Evolutionary conservation across 2,113 vertebrate species (phyloP).

Genomic region (Scomber japonicus): DNA sequence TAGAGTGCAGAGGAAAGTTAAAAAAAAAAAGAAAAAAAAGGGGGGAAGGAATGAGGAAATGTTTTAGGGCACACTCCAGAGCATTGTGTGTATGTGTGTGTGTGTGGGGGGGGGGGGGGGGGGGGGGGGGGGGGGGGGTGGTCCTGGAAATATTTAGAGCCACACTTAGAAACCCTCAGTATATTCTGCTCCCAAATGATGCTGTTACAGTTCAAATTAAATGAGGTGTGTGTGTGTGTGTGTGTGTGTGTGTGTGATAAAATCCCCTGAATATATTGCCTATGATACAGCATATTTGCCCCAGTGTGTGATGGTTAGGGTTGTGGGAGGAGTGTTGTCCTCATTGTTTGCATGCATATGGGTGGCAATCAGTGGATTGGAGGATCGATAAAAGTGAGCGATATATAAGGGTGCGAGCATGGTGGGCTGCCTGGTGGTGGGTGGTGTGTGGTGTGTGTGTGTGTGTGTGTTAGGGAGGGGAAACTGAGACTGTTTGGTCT

Average conservation of each 20-base stretch:
- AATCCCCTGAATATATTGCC: constrained; percentile 31
- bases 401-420: background rate
- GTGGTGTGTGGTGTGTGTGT: background rate
- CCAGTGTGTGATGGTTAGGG: background rate
- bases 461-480: background rate
- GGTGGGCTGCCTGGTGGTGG: background rate
- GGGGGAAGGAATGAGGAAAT: constrained; percentile 67
- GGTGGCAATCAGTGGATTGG: constrained; percentile 13
- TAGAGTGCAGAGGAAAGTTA: constrained; percentile 76
- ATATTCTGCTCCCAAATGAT: constrained; percentile 66
- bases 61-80: constrained; percentile 71
- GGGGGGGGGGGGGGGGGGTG: too few relatives aligned
- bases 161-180: constrained; percentile 60
- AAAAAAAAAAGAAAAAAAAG: constrained; percentile 33
- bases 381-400: constrained; percentile 9
- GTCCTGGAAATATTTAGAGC: constrained; percentile 70
- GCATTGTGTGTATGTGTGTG: constrained; percentile 18
- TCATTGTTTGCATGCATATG: constrained; percentile 35
- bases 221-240: constrained; percentile 17
- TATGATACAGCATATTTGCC: constrained; percentile 13
- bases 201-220: constrained; percentile 64
- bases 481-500: constrained; percentile 24
- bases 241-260: constrained; percentile 26
- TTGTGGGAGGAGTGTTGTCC: background rate
- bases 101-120: background rate